phyloP scores from a whole-genome alignment of 2,888 invertebrate genomes.

The Cactoblastis cactorum region DNA sequence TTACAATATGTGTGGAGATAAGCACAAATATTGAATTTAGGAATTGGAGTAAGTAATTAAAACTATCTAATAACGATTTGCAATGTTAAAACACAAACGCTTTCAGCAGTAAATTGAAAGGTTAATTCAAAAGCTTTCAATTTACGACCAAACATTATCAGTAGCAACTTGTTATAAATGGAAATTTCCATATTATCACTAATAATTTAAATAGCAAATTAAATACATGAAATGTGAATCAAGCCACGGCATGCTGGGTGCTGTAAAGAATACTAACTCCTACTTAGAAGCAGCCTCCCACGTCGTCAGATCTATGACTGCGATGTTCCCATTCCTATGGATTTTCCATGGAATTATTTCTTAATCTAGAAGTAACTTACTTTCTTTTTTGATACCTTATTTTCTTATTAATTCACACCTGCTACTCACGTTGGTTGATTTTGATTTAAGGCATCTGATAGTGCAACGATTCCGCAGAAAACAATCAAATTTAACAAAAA shows the following conservation, averaged over 20 bases:
- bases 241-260: not conserved
- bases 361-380: conserved; percentile 31
- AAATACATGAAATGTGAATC: not conserved
- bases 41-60: too few relatives aligned
- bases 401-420: too few relatives aligned
- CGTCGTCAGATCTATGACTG: conserved; percentile 49
- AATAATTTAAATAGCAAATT: not conserved
- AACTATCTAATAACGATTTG: too few relatives aligned
- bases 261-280: conserved; percentile 25
- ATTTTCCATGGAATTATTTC: conserved; percentile 23
- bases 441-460: too few relatives aligned
- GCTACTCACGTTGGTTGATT: too few relatives aligned
- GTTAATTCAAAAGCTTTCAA: too few relatives aligned
- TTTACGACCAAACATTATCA: not conserved
- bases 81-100: too few relatives aligned
- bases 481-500: too few relatives aligned
- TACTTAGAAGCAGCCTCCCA: conserved; percentile 49
- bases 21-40: too few relatives aligned
- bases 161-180: not conserved
- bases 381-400: not conserved
- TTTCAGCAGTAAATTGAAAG: too few relatives aligned
- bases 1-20: too few relatives aligned
- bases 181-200: not conserved
- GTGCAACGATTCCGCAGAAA: too few relatives aligned
- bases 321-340: conserved; percentile 46